Conservation (phyloP, 1,140 invertebrate genomes). For the Portunus trituberculatus region DNA sequence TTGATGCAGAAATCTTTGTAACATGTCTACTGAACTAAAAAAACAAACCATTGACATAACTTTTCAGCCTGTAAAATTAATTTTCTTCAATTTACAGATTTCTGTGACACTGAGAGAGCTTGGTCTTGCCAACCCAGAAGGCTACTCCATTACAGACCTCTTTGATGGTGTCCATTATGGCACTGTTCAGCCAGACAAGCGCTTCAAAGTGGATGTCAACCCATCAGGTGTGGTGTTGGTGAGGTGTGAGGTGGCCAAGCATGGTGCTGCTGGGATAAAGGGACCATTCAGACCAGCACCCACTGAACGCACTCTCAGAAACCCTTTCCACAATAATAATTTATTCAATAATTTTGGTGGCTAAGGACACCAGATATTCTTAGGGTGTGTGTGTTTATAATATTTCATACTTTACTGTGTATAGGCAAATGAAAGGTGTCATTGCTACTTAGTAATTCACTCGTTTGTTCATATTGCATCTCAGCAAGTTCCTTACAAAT, state of each 20-base stretch:
- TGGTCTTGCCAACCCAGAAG: constrained; percentile 85
- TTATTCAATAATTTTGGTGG: constrained; percentile 55
- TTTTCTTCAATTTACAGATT: constrained; percentile 79
- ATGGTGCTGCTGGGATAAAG: constrained; percentile 44
- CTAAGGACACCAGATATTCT: neutral
- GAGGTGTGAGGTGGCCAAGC: constrained; percentile 72
- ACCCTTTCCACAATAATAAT: constrained; percentile 68
- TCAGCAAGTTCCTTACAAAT: neutral
- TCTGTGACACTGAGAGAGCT: constrained; percentile 83
- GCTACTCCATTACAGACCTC: constrained; percentile 90
- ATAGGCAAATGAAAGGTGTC: neutral
- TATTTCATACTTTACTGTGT: neutral
- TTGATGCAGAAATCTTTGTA: neutral
- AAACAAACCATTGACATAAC: neutral
- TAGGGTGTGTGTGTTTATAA: no score
- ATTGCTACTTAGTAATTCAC: neutral
- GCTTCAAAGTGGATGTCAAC: constrained; percentile 96
- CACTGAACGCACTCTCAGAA: constrained; percentile 54
- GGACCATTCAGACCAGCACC: constrained; percentile 42
- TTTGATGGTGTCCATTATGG: constrained; percentile 93
- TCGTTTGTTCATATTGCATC: no score
- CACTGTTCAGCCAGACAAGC: constrained; percentile 89
- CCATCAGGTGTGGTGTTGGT: constrained; percentile 86
- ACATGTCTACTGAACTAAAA: neutral
- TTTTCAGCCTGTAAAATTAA: neutral